These are phyloP conservation scores for Squalus acanthias DNA, from an alignment of 2,797 vertebrate genomes.

Conservation along the genomic window DNA sequence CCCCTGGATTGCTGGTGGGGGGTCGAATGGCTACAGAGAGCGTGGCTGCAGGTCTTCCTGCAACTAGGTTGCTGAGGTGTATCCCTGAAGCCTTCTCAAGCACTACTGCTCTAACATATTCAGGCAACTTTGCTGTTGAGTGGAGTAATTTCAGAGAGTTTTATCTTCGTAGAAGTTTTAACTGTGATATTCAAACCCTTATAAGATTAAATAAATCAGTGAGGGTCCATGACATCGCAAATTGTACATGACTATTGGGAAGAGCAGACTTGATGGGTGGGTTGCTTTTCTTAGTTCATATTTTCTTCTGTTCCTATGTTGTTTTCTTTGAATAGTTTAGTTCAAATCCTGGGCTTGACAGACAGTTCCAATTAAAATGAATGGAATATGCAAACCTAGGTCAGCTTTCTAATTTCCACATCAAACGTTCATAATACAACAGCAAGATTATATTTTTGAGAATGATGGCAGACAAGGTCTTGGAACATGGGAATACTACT, in stretches of 20 bases:
- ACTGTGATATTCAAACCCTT: background rate
- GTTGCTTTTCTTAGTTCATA: background rate
- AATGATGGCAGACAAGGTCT: background rate
- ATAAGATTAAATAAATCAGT: background rate
- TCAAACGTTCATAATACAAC: background rate
- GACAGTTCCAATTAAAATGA: slow-evolving; percentile 11
- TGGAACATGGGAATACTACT: background rate
- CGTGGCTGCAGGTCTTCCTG: background rate
- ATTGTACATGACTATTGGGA: background rate
- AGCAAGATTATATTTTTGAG: background rate
- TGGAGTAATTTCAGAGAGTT: background rate
- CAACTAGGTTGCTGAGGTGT: background rate
- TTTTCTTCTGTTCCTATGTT: background rate
- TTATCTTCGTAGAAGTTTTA: background rate
- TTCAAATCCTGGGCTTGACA: background rate
- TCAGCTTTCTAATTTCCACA: slow-evolving; percentile 21
- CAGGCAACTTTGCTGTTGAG: background rate
- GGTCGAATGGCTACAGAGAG: background rate
- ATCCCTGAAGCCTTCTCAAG: background rate
- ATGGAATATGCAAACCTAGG: background rate
- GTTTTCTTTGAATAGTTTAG: background rate
- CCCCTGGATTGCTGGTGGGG: background rate
- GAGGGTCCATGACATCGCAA: background rate
- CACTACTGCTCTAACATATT: background rate
- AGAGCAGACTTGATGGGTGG: background rate